Evolutionary conservation across 2,113 vertebrate species (phyloP), one percentile per base, ranked within the genome.

Genomic region (Odocoileus hemionus): DNA sequence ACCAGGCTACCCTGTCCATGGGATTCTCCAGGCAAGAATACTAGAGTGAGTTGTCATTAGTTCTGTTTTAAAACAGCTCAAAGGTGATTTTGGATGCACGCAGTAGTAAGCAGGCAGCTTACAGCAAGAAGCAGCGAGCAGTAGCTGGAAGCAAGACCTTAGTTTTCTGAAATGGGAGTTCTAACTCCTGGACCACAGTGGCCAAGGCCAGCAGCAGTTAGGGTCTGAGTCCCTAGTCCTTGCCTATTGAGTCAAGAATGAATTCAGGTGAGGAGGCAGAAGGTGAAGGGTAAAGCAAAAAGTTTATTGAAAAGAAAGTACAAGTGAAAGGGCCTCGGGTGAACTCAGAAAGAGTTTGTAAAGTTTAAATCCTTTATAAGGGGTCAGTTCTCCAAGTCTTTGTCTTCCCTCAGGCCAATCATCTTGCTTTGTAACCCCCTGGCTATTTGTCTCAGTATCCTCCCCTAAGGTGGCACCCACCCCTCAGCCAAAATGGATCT

Each of bases 261-360:
- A 76, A 43, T 7, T 43, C 36, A 76, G 39, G 23, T 0, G 12
- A 43, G 39, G 12, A 26, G 36, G 70, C 70, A 76, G 70, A 25
- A 43, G 36, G 3, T 26, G 39, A 76, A 43, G 70, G 23, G 70
- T 25, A 7, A 43, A 76, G 70, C 39, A 76, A 7, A 76, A 76
- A 15, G 39, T 15, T 76, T 43, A 43, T 15, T 14, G 3, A 26
- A 13, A 43, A 43, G 36, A 25, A 43, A 76, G 23, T 15, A 7
- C 3, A 0, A 2, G 23, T 26, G 36, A 7, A 6, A 43, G 36
- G 36, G n/a, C 21, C 21, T 25, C 0, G 0, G 11, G 70, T 26
- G 36, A 7, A 43, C 70, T 43, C 39, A 43, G 70, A 74, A 21
- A 13, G 11, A 43, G 70, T 7, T 7, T 43, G 23, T 7, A 39